Conservation (phyloP, 2,797 vertebrate species). For the Muraenolepis orangiensis region DNA sequence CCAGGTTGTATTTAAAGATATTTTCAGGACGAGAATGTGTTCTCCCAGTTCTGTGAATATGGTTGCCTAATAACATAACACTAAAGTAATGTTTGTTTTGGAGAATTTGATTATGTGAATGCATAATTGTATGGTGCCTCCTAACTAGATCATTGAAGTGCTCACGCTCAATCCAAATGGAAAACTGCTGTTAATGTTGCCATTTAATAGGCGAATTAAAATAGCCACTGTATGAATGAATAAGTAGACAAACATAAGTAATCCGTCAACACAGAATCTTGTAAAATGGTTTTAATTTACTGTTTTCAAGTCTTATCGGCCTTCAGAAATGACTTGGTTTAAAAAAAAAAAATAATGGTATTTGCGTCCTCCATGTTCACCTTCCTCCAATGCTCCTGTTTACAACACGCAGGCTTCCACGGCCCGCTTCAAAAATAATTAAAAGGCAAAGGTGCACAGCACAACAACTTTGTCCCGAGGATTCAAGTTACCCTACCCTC, state of each 20-base stretch:
- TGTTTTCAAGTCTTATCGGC: constrained; percentile 50
- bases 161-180: background rate
- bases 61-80: background rate
- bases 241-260: constrained; percentile 19
- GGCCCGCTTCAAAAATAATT: constrained; percentile 35
- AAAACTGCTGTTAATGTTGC: constrained; percentile 20
- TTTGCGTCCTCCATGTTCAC: constrained; percentile 18
- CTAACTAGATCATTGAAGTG: constrained; percentile 5
- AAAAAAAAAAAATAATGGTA: constrained; percentile 66
- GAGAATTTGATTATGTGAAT: background rate
- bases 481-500: constrained; percentile 17
- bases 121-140: background rate
- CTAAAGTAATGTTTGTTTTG: background rate
- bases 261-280: constrained; percentile 57
- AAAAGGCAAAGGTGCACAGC: constrained; percentile 49
- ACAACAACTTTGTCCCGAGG: constrained; percentile 32
- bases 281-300: constrained; percentile 80
- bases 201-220: constrained; percentile 49
- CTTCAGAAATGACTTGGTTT: constrained; percentile 67
- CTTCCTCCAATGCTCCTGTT: constrained; percentile 32
- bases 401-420: constrained; percentile 56
- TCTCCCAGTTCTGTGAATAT: background rate
- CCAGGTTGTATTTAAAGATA: background rate
- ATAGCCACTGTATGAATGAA: background rate
- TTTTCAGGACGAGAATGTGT: background rate